A percentile compares a stretch with the other conserved stretches of the same genome.
Conservation (phyloP, 2,113 vertebrate species). For the Albula goreensis region DNA sequence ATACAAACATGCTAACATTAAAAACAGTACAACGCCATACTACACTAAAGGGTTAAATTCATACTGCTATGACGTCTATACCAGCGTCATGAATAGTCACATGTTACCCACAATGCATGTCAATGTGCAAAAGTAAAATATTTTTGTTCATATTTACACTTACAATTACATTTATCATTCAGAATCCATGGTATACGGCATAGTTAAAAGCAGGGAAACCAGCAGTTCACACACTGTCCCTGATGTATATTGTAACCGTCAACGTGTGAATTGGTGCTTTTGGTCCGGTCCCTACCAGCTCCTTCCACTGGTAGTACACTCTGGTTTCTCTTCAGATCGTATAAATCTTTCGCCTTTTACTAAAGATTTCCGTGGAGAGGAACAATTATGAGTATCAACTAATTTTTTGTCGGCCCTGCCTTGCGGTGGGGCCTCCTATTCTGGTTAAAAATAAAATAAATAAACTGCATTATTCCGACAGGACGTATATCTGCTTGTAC, state of each 20-base stretch:
- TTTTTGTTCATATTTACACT: neutral
- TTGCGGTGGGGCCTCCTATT: neutral
- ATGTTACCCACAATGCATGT: neutral
- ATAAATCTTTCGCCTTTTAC: constrained; percentile 14
- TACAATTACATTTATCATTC: neutral
- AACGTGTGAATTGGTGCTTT: neutral
- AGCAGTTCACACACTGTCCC: neutral
- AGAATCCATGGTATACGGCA: neutral
- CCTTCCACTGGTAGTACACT: neutral
- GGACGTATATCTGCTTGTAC: no score
- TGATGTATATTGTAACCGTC: neutral
- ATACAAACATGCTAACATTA: neutral
- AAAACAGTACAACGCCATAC: neutral
- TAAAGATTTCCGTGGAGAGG: constrained; percentile 17
- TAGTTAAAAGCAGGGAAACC: neutral
- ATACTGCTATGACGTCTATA: neutral
- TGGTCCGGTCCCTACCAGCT: neutral
- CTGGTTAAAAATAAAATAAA: neutral
- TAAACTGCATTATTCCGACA: no score
- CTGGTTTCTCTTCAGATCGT: constrained; percentile 11
- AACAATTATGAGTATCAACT: constrained; percentile 7
- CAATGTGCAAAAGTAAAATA: neutral
- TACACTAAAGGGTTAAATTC: neutral
- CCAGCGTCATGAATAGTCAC: neutral
- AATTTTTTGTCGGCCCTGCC: constrained; percentile 9